A percentile compares a stretch with the other conserved stretches of the same genome.
Conservation (phyloP, 2,888 invertebrate species). For the Branchellion lobata region DNA sequence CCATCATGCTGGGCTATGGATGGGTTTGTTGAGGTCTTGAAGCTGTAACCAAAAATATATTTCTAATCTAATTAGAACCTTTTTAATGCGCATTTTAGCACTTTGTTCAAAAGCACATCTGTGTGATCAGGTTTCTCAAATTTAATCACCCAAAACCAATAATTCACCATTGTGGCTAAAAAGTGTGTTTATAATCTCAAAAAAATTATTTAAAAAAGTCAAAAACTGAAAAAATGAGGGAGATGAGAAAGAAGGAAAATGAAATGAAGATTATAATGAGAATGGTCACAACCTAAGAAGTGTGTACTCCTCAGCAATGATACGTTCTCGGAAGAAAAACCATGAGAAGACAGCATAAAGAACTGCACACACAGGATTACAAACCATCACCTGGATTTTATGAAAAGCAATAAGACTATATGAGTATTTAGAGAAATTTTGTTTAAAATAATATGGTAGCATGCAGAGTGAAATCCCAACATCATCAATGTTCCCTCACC, state of each 20-base stretch:
- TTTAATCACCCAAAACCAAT: too few species aligned
- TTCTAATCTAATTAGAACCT: too few species aligned
- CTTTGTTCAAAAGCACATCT: too few species aligned
- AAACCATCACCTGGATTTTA: conserved; percentile 73
- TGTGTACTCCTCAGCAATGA: conserved; percentile 83
- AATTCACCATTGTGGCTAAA: too few species aligned
- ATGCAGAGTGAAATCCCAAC: not conserved
- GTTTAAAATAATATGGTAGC: not conserved
- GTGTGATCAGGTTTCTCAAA: too few species aligned
- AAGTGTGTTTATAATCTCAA: too few species aligned
- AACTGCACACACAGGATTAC: conserved; percentile 84
- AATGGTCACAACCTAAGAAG: conserved; percentile 62
- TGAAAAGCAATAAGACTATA: not conserved
- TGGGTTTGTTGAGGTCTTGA: too few species aligned
- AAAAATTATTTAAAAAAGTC: too few species aligned
- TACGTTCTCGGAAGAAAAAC: conserved; percentile 85
- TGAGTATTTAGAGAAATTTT: not conserved
- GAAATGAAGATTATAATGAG: not conserved
- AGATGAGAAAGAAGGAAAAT: not conserved
- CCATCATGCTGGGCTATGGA: too few species aligned
- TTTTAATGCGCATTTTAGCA: too few species aligned
- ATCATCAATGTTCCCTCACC: conserved; percentile 64
- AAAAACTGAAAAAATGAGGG: not conserved
- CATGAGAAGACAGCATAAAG: conserved; percentile 81
- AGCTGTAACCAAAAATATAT: too few species aligned